These are phyloP conservation scores for Cordylochernes scorpioides DNA, from an alignment of 2,888 invertebrate species.

Conservation along the genomic window DNA sequence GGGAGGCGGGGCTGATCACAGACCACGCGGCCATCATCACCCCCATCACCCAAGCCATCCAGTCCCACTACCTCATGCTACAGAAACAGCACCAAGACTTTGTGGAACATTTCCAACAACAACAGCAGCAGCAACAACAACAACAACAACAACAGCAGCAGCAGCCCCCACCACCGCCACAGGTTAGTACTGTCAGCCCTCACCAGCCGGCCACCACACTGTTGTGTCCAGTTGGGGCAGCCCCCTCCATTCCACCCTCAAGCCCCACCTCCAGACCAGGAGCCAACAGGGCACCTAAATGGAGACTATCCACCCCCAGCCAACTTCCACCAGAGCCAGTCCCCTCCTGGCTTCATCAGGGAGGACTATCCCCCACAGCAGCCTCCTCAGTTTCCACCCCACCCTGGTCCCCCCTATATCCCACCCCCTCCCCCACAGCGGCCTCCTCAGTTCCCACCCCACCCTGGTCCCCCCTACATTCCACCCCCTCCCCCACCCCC, in stretches of 20 bases:
- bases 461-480: too few relatives aligned
- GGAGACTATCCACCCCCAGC: too few relatives aligned
- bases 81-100: conserved; percentile 87
- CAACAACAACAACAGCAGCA: conserved; percentile 13
- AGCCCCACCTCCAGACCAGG: conserved; percentile 6
- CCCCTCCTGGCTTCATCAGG: too few relatives aligned
- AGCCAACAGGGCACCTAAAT: conserved; percentile 4
- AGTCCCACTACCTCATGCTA: conserved; percentile 41
- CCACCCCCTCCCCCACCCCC: too few relatives aligned
- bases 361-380: too few relatives aligned
- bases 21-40: conserved; percentile 49
- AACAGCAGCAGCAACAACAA: conserved; percentile 33
- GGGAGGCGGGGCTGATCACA: conserved; percentile 54
- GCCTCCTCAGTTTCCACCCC: too few relatives aligned
- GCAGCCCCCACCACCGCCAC: conserved; percentile 6
- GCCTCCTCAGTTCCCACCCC: too few relatives aligned
- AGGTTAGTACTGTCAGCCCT: conserved; percentile 18
- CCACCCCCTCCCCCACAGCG: too few relatives aligned
- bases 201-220: conserved; percentile 22
- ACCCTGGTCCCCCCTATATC: too few relatives aligned
- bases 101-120: conserved; percentile 47
- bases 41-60: conserved; percentile 21
- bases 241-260: conserved; percentile 1
- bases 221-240: conserved; percentile 16
- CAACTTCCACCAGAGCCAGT: too few relatives aligned